These are phyloP conservation scores for Drosophila bipectinata DNA, from an alignment of 1,140 invertebrate species.

Conservation along the genomic window DNA sequence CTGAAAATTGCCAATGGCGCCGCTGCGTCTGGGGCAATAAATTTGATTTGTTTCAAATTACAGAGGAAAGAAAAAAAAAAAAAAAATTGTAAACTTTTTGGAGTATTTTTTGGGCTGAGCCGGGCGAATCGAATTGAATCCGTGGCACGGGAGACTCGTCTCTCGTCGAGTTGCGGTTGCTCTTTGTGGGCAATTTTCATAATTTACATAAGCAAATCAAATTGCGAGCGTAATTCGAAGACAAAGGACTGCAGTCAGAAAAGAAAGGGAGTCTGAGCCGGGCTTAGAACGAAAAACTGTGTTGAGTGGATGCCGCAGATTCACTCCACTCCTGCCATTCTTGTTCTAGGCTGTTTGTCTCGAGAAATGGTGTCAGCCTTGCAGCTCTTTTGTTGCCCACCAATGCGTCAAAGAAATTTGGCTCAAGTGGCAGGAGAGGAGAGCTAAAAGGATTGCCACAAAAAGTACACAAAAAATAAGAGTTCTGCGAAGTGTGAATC, in stretches of 20 bases:
- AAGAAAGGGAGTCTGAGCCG: conserved; percentile 25
- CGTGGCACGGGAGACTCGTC: conserved; percentile 26
- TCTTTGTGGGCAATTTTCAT: conserved; percentile 76
- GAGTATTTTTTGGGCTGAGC: conserved; percentile 53
- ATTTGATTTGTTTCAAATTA: conserved; percentile 82
- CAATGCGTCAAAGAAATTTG: conserved; percentile 67
- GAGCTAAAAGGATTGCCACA: conserved; percentile 29
- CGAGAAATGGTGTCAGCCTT: conserved; percentile 14
- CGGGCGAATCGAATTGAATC: conserved; percentile 70
- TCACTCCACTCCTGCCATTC: conserved; percentile 28
- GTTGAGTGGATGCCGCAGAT: conserved; percentile 74
- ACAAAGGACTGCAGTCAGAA: conserved; percentile 5
- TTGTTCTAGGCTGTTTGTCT: conserved; percentile 25
- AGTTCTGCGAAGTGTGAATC: conserved; percentile 18
- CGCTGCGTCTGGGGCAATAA: conserved; percentile 77
- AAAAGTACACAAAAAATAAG: neutral
- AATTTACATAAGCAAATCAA: conserved; percentile 82
- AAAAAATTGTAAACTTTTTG: conserved; percentile 53
- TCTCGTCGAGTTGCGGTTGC: conserved; percentile 63
- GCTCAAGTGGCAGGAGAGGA: conserved; percentile 54
- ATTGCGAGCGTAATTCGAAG: conserved; percentile 70
- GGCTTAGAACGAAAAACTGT: conserved; percentile 68
- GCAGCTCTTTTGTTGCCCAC: conserved; percentile 54
- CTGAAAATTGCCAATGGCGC: conserved; percentile 77
- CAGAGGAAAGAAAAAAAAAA: conserved; percentile 60